A percentile compares a stretch with the other conserved stretches of the same genome.
Evolutionary conservation across 2,113 vertebrate genomes (phyloP).

Genomic region (Nanorana parkeri): DNA sequence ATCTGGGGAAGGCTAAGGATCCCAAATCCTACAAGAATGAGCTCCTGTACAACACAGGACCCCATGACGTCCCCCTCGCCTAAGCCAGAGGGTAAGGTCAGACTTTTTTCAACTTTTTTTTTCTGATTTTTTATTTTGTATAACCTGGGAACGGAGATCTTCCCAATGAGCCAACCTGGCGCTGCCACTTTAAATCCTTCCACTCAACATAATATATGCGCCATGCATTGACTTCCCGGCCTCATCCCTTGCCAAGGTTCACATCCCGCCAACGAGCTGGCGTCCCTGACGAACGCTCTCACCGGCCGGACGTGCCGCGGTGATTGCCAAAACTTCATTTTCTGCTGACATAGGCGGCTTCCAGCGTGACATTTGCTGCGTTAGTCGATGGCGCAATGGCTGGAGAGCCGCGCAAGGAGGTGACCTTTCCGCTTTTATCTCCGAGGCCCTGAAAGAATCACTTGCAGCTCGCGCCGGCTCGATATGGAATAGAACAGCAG

Average conservation of each 20-base stretch:
- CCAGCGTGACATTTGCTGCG: slow-evolving; percentile 37
- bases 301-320: slow-evolving; percentile 10
- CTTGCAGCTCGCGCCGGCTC: slow-evolving; percentile 13
- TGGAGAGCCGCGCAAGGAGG: neutral
- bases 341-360: slow-evolving; percentile 25
- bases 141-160: no score
- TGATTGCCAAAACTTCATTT: slow-evolving; percentile 11
- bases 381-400: slow-evolving; percentile 29
- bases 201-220: slow-evolving; percentile 12
- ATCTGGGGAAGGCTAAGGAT: no score
- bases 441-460: slow-evolving; percentile 16
- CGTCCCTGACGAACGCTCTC: neutral
- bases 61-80: no score
- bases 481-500: neutral
- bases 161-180: no score
- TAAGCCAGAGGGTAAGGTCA: no score
- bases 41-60: no score
- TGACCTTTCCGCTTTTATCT: slow-evolving; percentile 52
- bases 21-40: no score
- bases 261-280: slow-evolving; percentile 4
- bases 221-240: neutral
- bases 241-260: slow-evolving; percentile 5
- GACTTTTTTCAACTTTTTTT: no score
- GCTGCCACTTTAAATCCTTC: neutral
- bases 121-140: no score